Evolutionary conservation across 2,797 vertebrate species (phyloP).

Genomic region (Squalus acanthias): DNA sequence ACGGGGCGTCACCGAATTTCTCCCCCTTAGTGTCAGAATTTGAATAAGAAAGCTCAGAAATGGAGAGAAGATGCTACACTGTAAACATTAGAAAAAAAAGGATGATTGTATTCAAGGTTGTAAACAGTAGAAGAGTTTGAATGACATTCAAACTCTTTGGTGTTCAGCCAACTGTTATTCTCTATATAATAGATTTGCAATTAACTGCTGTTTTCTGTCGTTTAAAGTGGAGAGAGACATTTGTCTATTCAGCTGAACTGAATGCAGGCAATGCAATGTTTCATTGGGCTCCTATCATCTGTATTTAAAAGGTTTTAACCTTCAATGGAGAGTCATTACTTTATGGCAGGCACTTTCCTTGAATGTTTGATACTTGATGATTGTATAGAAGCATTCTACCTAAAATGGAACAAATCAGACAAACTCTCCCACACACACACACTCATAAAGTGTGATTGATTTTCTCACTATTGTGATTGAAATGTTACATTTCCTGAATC

Average conservation of each 20-base stretch:
- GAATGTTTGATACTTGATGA: not conserved
- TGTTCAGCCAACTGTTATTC: not conserved
- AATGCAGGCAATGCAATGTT: not conserved
- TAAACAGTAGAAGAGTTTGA: not conserved
- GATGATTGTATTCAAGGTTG: not conserved
- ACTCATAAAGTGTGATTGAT: not conserved
- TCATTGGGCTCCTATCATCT: not conserved
- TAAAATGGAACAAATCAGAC: not conserved
- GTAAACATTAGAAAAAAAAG: not conserved
- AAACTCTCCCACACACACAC: no score
- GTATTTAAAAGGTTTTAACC: not conserved
- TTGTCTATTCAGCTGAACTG: not conserved
- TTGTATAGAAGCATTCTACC: not conserved
- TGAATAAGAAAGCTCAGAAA: not conserved
- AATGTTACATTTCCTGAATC: not conserved
- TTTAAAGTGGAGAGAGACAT: not conserved
- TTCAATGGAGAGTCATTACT: not conserved
- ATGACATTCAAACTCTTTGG: not conserved
- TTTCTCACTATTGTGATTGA: not conserved
- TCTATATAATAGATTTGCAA: not conserved
- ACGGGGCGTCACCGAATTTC: no score
- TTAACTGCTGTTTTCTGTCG: not conserved
- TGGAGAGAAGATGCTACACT: not conserved
- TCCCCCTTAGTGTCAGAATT: not conserved
- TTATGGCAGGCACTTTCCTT: not conserved